These are phyloP conservation scores for Ia io DNA, from an alignment of 2,113 vertebrate genomes.

Conservation along the genomic window DNA sequence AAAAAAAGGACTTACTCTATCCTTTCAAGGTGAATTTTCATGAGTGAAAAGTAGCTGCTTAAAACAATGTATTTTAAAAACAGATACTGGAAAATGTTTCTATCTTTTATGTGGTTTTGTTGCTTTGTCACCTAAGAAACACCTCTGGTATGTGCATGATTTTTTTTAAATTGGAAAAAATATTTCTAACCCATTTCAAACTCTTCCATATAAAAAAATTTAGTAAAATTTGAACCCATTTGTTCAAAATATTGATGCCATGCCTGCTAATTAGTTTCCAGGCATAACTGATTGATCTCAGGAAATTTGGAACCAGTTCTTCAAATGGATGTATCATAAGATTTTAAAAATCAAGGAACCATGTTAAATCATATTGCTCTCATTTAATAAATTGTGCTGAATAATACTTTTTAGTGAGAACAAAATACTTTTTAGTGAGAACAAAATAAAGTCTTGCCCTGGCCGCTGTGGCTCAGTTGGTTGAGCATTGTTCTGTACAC, in stretches of 20 bases:
- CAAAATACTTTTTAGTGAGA: not conserved
- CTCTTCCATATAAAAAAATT: constrained; percentile 43
- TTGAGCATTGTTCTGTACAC: no score
- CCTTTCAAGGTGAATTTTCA: constrained; percentile 52
- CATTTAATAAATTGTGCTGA: constrained; percentile 40
- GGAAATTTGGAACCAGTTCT: constrained; percentile 17
- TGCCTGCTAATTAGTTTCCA: constrained; percentile 23
- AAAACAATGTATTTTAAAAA: constrained; percentile 1
- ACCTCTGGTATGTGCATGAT: not conserved
- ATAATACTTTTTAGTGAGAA: constrained; percentile 21
- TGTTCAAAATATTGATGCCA: not conserved
- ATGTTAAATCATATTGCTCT: constrained; percentile 3
- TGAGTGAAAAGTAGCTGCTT: constrained; percentile 31
- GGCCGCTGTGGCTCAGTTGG: no score
- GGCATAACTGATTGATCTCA: not conserved
- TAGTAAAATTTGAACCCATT: constrained; percentile 32
- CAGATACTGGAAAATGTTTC: constrained; percentile 31
- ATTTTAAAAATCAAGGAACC: constrained; percentile 12
- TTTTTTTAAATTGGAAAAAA: constrained; percentile 35
- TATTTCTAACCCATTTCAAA: not conserved
- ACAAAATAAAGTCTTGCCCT: not conserved
- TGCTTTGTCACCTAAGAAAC: constrained; percentile 41
- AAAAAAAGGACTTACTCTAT: not conserved
- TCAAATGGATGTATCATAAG: not conserved
- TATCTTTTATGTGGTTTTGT: constrained; percentile 31